Conservation (phyloP, 1,140 invertebrate species). For the Zaprionus capensis region DNA sequence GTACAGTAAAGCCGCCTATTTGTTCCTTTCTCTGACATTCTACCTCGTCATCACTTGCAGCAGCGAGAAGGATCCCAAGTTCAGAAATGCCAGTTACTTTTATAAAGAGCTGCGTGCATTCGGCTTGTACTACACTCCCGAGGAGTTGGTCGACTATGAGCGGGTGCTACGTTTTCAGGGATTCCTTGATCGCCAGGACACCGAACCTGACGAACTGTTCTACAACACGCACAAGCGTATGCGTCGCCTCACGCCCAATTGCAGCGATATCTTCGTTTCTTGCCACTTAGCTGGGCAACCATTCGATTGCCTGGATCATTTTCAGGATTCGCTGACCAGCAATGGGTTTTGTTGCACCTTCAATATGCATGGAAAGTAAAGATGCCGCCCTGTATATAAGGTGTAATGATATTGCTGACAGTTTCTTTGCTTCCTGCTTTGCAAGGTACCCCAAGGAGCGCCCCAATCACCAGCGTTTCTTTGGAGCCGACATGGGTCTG, state of each 20-base stretch:
- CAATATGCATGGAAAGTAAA: constrained; percentile 58
- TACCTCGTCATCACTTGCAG: constrained; percentile 24
- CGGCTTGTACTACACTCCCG: constrained; percentile 48
- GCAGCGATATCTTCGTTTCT: constrained; percentile 62
- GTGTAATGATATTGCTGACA: neutral
- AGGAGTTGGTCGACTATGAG: constrained; percentile 55
- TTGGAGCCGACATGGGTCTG: constrained; percentile 78
- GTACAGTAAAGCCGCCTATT: neutral
- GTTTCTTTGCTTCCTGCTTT: neutral
- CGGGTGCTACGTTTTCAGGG: constrained; percentile 61
- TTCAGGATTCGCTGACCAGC: constrained; percentile 57
- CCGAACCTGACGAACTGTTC: constrained; percentile 59
- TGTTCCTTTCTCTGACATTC: neutral
- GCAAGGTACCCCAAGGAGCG: constrained; percentile 52
- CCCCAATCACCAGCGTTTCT: constrained; percentile 49
- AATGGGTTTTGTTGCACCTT: constrained; percentile 73
- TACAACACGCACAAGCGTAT: constrained; percentile 63
- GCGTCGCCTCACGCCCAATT: constrained; percentile 67
- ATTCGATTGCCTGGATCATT: constrained; percentile 58
- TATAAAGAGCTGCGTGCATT: constrained; percentile 57
- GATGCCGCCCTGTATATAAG: neutral
- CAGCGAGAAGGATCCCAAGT: constrained; percentile 59
- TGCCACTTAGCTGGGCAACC: constrained; percentile 60
- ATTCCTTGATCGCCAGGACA: constrained; percentile 66
- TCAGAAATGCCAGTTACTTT: constrained; percentile 53